Conservation (phyloP, 2,113 vertebrate genomes). For the Pedetes capensis region DNA sequence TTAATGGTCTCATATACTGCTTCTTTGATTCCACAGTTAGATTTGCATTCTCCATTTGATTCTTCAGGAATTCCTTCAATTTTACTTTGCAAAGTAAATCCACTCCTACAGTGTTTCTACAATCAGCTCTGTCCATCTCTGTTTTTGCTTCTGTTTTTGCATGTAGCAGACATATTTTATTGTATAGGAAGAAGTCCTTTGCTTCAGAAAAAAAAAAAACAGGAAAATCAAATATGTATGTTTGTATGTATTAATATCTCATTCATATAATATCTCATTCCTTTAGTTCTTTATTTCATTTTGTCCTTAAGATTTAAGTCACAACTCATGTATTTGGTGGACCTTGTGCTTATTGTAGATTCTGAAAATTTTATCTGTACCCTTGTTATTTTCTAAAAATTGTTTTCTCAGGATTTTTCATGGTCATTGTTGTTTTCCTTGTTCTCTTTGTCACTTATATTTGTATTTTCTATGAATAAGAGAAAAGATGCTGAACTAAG, state of each 20-base stretch:
- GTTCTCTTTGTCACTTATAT: not conserved
- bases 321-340: not conserved
- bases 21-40: not conserved
- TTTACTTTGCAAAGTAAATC: not conserved
- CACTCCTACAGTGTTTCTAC: not conserved
- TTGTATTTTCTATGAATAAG: not conserved
- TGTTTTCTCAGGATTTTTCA: not conserved
- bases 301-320: not conserved
- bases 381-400: not conserved
- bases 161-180: not conserved
- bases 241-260: too few species aligned
- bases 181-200: fast-evolving
- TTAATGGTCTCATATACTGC: not conserved
- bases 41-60: not conserved
- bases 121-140: not conserved
- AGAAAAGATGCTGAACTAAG: not conserved
- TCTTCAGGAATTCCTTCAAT: not conserved
- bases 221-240: too few species aligned
- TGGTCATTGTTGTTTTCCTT: not conserved
- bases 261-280: too few species aligned
- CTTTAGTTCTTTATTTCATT: not conserved
- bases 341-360: not conserved
- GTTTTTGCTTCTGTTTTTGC: not conserved
- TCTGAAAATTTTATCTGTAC: not conserved
- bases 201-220: not conserved